These are phyloP conservation scores for Hemithea aestivaria DNA, from an alignment of 2,888 invertebrate species.

Conservation along the genomic window DNA sequence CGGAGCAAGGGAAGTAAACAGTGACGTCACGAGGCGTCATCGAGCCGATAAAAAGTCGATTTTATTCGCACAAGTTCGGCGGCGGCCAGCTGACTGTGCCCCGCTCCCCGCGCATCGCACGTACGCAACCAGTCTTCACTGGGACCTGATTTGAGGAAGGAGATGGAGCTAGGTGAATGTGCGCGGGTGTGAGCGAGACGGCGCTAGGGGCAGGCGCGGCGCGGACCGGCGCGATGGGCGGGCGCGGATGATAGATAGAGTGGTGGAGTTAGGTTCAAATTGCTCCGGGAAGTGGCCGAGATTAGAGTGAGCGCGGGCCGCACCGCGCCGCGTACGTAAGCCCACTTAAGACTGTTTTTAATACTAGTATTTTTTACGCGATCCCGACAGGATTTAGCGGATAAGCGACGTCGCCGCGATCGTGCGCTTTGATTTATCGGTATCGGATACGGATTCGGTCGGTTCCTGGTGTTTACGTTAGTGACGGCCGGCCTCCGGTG, in stretches of 20 bases:
- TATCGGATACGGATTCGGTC: slow-evolving; percentile 69
- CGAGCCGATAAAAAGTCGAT: slow-evolving; percentile 78
- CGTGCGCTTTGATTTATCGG: slow-evolving; percentile 78
- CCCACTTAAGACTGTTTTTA: slow-evolving; percentile 86
- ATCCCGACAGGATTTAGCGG: slow-evolving; percentile 79
- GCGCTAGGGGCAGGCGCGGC: slow-evolving; percentile 44
- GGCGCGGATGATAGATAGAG: slow-evolving; percentile 84
- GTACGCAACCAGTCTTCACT: slow-evolving; percentile 66
- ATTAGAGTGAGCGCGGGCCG: slow-evolving; percentile 84
- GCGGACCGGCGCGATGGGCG: slow-evolving; percentile 70
- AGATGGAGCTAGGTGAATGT: slow-evolving; percentile 33
- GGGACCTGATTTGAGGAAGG: slow-evolving; percentile 64
- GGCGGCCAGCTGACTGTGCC: slow-evolving; percentile 77
- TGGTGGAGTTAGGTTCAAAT: slow-evolving; percentile 86
- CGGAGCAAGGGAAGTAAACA: slow-evolving; percentile 67
- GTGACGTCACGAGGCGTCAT: slow-evolving; percentile 78
- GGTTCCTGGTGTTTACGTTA: slow-evolving; percentile 76
- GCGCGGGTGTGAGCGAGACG: slow-evolving; percentile 47
- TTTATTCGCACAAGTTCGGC: slow-evolving; percentile 77
- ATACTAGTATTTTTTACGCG: slow-evolving; percentile 83
- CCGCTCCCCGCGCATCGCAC: slow-evolving; percentile 47
- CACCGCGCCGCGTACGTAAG: slow-evolving; percentile 82
- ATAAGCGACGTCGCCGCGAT: slow-evolving; percentile 74
- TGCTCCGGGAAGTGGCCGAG: slow-evolving; percentile 87
- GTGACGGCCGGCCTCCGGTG: slow-evolving; percentile 68